Evolutionary conservation across 2,797 vertebrate species (phyloP).

Genomic region (Pipistrellus pygmaeus): DNA sequence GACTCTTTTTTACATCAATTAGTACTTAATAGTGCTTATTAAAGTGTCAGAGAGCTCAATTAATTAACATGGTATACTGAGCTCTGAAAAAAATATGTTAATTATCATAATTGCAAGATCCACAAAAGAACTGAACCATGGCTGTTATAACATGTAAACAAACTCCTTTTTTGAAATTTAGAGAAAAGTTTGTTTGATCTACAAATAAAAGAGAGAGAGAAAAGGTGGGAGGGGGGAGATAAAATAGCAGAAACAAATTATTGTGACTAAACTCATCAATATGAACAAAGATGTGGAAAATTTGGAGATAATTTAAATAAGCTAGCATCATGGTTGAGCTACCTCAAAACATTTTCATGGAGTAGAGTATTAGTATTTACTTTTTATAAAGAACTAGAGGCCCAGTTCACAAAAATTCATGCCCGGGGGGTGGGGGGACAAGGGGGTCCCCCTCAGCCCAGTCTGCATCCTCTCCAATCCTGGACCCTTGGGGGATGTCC

Average conservation of each 20-base stretch:
- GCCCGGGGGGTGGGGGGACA: too few species aligned
- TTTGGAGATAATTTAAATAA: background rate
- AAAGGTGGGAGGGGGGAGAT: background rate
- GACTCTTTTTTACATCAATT: constrained; percentile 44
- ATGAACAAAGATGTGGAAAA: background rate
- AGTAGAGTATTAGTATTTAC: background rate
- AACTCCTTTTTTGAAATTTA: constrained; percentile 25
- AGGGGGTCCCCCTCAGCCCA: too few species aligned
- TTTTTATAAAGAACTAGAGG: background rate
- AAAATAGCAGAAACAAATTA: background rate
- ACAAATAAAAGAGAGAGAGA: background rate
- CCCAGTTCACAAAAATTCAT: too few species aligned
- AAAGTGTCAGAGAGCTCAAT: constrained; percentile 25
- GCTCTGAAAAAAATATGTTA: constrained; percentile 54
- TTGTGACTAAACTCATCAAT: background rate
- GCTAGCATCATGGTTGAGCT: background rate
- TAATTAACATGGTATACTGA: constrained; percentile 30
- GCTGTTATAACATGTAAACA: constrained; percentile 7
- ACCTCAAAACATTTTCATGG: background rate
- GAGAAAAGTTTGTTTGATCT: background rate
- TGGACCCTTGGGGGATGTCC: too few species aligned
- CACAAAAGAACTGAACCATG: constrained; percentile 50
- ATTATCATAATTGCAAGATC: constrained; percentile 63
- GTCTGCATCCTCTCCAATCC: too few species aligned
- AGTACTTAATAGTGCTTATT: constrained; percentile 54